Conservation (phyloP, 2,113 vertebrate species). For the Apistogramma diplotaenia region DNA sequence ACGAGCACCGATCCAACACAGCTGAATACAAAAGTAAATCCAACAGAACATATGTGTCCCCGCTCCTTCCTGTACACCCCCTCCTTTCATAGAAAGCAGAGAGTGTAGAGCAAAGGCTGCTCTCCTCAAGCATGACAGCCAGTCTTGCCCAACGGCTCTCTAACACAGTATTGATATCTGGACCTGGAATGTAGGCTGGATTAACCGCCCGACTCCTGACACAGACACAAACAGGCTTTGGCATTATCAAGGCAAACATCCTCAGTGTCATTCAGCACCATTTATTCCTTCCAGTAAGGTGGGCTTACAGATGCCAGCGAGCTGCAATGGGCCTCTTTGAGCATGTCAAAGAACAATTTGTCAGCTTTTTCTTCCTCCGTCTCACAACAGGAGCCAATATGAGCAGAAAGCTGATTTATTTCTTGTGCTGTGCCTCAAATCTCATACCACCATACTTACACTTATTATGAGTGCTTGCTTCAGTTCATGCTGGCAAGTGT, state of each 20-base stretch:
- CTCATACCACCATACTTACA: background rate
- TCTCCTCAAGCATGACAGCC: slow-evolving; percentile 59
- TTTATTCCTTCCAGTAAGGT: slow-evolving; percentile 14
- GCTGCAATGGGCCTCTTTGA: background rate
- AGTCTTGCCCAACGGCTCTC: slow-evolving; percentile 30
- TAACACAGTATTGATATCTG: slow-evolving; percentile 53
- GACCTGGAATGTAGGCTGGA: slow-evolving; percentile 41
- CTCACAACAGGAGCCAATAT: background rate
- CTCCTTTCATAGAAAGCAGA: slow-evolving; percentile 25
- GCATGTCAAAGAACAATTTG: slow-evolving; percentile 20
- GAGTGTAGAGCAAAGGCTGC: slow-evolving; percentile 12
- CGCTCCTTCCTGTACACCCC: background rate
- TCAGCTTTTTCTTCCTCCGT: slow-evolving; percentile 6
- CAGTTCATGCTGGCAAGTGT: background rate
- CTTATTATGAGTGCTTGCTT: background rate
- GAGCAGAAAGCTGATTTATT: background rate
- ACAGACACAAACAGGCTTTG: slow-evolving; percentile 52
- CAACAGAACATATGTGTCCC: slow-evolving; percentile 12
- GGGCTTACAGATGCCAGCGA: background rate
- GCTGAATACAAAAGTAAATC: slow-evolving; percentile 40
- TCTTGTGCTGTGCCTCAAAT: background rate
- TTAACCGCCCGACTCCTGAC: slow-evolving; percentile 46
- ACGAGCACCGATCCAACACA: slow-evolving; percentile 48
- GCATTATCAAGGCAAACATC: slow-evolving; percentile 47
- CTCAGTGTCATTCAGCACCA: slow-evolving; percentile 12